Evolutionary conservation across 2,113 vertebrate genomes (phyloP).

Genomic region (Bos indicus): DNA sequence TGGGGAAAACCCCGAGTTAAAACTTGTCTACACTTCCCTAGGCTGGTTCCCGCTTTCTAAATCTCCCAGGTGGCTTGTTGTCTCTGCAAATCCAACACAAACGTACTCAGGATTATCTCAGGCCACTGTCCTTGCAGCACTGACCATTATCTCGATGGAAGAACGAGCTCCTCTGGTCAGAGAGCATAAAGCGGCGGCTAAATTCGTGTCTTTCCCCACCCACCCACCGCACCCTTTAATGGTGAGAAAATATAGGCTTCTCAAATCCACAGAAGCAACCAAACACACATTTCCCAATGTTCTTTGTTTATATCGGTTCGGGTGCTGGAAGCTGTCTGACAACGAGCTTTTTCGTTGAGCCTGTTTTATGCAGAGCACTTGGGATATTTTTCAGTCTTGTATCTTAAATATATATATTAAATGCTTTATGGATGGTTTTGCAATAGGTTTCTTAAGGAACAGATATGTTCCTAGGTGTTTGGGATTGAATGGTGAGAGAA

Average conservation of each 20-base stretch:
- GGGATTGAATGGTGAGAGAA: background rate
- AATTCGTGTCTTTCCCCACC: background rate
- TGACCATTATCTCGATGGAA: background rate
- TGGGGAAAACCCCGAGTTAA: background rate
- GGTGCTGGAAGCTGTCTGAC: background rate
- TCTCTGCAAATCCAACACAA: background rate
- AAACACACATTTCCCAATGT: background rate
- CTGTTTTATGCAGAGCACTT: background rate
- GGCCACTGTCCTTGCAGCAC: background rate
- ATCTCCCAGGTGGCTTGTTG: background rate
- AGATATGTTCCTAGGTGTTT: background rate
- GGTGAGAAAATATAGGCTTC: background rate
- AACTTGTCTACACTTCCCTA: background rate
- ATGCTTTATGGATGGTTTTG: background rate
- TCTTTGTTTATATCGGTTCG: background rate
- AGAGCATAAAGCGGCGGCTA: background rate
- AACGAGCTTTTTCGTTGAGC: background rate
- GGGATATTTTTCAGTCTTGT: background rate
- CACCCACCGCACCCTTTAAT: background rate
- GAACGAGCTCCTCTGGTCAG: background rate
- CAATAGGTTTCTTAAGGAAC: background rate
- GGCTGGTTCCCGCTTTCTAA: background rate
- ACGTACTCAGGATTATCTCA: background rate
- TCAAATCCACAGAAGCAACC: background rate
- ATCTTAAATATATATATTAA: background rate